These are phyloP conservation scores for Vidua chalybeata DNA, from an alignment of 2,113 vertebrate species.

Conservation along the genomic window DNA sequence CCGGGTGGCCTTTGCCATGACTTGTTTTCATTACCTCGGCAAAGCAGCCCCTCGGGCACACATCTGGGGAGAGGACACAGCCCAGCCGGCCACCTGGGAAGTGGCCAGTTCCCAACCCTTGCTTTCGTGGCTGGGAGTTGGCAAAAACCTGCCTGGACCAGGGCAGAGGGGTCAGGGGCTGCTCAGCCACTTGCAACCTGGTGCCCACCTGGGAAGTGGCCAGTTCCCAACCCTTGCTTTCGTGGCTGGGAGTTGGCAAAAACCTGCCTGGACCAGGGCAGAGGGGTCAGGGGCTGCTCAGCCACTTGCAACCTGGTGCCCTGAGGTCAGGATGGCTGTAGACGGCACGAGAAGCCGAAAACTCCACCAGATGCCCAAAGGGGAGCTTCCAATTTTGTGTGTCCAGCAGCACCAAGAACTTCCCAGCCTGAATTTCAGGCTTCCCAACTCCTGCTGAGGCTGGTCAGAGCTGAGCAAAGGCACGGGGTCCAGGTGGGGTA, in stretches of 20 bases:
- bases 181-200: rapidly evolving
- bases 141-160: not conserved
- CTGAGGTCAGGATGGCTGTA: not conserved
- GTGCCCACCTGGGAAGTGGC: not conserved
- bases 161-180: not conserved
- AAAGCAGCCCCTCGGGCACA: not conserved
- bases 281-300: not conserved
- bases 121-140: not conserved
- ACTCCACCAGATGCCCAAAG: not conserved
- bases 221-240: not conserved
- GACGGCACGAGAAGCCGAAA: not conserved
- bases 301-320: rapidly evolving
- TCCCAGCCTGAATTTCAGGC: rapidly evolving
- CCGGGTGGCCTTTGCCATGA: not conserved
- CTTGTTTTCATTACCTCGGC: not conserved
- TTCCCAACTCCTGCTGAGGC: rapidly evolving
- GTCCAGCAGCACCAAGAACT: not conserved
- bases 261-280: not conserved
- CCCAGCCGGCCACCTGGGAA: rapidly evolving
- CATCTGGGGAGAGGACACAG: not conserved
- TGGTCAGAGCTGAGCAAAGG: not conserved
- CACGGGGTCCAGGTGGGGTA: rapidly evolving
- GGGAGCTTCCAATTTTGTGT: not conserved
- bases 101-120: not conserved
- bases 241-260: not conserved